Percentiles rank a stretch among this genome's conserved stretches.
Conservation (phyloP, 2,113 vertebrate genomes). For the Boulengeromyrus knoepffleri region DNA sequence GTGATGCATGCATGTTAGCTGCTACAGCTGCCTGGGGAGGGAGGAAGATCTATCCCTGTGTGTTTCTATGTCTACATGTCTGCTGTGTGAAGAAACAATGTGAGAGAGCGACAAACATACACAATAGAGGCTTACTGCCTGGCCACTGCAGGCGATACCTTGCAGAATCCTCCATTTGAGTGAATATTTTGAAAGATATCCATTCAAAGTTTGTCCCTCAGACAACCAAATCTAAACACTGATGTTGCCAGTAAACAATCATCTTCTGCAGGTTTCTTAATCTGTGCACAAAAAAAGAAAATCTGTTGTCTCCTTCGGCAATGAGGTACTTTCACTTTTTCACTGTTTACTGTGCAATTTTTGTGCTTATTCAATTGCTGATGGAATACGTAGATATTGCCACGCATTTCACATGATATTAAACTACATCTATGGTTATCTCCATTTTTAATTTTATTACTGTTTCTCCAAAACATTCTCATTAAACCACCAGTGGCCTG, state of each 20-base stretch:
- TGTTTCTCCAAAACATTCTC: not conserved
- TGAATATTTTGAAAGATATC: not conserved
- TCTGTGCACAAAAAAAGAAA: not conserved
- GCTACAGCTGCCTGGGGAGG: not conserved
- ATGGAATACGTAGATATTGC: not conserved
- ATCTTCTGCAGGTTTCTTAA: not conserved
- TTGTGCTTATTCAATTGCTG: not conserved
- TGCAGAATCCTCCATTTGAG: not conserved
- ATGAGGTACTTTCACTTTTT: not conserved
- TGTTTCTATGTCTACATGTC: slow-evolving; percentile 17
- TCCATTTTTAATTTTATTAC: not conserved
- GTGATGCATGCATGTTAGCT: not conserved
- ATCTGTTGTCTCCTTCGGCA: not conserved
- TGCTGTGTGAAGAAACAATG: not conserved
- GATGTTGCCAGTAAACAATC: not conserved
- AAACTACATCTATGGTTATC: not conserved
- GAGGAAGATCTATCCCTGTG: not conserved
- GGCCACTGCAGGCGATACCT: not conserved
- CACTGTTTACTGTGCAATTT: not conserved
- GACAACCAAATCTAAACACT: not conserved
- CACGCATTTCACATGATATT: not conserved
- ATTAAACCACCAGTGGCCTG: too few species aligned
- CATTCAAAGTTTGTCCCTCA: not conserved
- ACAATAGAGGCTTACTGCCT: not conserved
- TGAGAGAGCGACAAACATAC: not conserved